Base-by-base conservation (phyloP, 2,888 invertebrate species). In the Himalopsyche anomala region DNA sequence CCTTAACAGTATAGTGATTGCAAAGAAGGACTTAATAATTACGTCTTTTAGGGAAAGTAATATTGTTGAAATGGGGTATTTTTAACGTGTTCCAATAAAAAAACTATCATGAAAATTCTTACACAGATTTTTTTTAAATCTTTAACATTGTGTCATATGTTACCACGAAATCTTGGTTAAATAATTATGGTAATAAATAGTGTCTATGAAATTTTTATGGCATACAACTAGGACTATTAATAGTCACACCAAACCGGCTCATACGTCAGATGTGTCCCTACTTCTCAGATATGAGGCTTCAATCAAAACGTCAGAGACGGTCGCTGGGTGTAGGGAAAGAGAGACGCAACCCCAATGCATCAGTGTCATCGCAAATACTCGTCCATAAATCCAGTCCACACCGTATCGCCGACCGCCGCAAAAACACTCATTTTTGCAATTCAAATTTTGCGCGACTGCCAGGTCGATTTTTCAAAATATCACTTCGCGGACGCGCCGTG, bases 381-480 rank as follows among this genome's bases (percentile, higher is more conserved):
- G n/a, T 15, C 82, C 88, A 88, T 88, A 88, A 88, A 88, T 88
- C 88, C 82, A 81, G 54, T 51, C 74, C 81, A 19, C 19, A 54
- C 80, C 80, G 54, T 83, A 38, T 54, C 82, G 36, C 51, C 54
- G 51, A 28, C 56, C 56, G 69, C 36, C 19, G 69, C 69, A 69
- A 86, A 86, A 86, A 81, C 82, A 86, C 19, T 62, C 83, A 84
- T 84, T 84, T 88, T 87, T 85, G 87, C 87, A 88, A 88, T 88
- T 88, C 88, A 88, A 88, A 88, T 88, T 84, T 83, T 55, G 19
- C 42, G 84, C 85, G 84, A 83, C 83, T 84, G 84, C 79, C 85
- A 83, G 69, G 84, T 82, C 88, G 87, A 88, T 87, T 88, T 88
- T 88, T 88, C 88, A 84, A 87, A 87, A 88, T 85, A 85, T 85